phyloP scores from a whole-genome alignment of 2,888 invertebrate genomes.

The Matsumyia berberina region DNA sequence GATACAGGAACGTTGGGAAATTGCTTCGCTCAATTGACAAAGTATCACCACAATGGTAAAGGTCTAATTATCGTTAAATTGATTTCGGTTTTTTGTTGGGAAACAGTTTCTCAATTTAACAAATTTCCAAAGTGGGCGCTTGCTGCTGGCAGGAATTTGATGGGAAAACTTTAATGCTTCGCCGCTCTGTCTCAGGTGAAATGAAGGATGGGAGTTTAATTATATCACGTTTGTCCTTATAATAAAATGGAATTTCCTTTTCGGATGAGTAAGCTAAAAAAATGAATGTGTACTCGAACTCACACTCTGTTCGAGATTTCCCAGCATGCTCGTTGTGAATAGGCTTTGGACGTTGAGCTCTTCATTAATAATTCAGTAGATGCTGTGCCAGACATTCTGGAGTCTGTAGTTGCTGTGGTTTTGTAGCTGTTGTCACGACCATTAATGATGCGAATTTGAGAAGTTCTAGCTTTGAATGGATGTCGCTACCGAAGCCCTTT shows the following conservation, averaged over 20 bases:
- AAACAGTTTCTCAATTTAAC: constrained; percentile 1
- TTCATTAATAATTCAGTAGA: too few relatives aligned
- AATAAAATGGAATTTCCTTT: background rate
- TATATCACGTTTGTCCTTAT: background rate
- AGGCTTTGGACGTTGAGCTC: too few relatives aligned
- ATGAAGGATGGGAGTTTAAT: background rate
- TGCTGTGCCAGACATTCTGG: too few relatives aligned
- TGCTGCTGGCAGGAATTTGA: background rate
- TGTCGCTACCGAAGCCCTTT: too few relatives aligned
- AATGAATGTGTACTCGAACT: background rate
- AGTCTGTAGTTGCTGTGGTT: too few relatives aligned
- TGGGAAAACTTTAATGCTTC: constrained; percentile 8
- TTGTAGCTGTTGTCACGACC: too few relatives aligned
- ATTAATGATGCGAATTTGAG: too few relatives aligned
- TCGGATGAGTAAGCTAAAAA: background rate
- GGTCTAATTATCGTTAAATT: constrained; percentile 29
- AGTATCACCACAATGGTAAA: background rate
- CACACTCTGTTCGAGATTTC: background rate
- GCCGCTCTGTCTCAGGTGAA: background rate
- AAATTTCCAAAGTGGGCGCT: background rate
- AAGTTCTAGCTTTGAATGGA: too few relatives aligned
- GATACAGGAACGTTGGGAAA: constrained; percentile 23
- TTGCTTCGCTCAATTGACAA: constrained; percentile 27
- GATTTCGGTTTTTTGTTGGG: constrained; percentile 19
- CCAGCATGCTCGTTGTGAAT: too few relatives aligned